phyloP scores from a whole-genome alignment of 35 echinoderm and acorn worm species.

The Ophioderma brevispina region DNA sequence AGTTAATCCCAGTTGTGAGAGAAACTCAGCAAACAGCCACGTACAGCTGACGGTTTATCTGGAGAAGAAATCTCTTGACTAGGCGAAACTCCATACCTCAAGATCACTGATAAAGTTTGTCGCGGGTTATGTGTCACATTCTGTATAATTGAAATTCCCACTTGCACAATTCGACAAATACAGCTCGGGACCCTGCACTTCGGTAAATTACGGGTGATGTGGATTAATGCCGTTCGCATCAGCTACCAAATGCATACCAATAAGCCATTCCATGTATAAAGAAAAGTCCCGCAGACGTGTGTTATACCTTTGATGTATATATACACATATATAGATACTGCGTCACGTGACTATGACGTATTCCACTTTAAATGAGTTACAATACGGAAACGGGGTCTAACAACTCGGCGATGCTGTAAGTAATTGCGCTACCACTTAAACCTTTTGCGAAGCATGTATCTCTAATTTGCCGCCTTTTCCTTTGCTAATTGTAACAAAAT shows the following conservation, averaged over 20 bases:
- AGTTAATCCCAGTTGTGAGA: not conserved
- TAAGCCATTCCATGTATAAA: not conserved
- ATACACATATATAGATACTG: not conserved
- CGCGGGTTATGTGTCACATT: not conserved
- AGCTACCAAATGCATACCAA: not conserved
- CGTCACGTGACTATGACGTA: not conserved
- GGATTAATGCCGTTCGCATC: conserved; percentile 4
- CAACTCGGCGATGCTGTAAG: not conserved
- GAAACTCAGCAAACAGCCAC: not conserved
- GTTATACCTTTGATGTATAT: not conserved
- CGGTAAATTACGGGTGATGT: not conserved
- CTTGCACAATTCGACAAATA: not conserved
- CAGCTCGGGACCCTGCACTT: not conserved
- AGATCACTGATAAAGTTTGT: not conserved
- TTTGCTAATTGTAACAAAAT: not conserved
- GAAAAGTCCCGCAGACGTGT: not conserved
- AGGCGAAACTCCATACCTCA: not conserved
- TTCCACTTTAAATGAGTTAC: conserved; percentile 3
- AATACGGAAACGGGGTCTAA: not conserved
- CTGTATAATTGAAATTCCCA: conserved; percentile 10
- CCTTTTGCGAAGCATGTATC: not conserved
- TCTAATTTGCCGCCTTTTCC: not conserved
- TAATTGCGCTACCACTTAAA: not conserved
- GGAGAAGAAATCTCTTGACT: not conserved
- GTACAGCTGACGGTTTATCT: not conserved